Percentiles rank a stretch among this genome's conserved stretches.
Conservation (phyloP, 1,140 invertebrate genomes). For the Zaprionus ornatus region DNA sequence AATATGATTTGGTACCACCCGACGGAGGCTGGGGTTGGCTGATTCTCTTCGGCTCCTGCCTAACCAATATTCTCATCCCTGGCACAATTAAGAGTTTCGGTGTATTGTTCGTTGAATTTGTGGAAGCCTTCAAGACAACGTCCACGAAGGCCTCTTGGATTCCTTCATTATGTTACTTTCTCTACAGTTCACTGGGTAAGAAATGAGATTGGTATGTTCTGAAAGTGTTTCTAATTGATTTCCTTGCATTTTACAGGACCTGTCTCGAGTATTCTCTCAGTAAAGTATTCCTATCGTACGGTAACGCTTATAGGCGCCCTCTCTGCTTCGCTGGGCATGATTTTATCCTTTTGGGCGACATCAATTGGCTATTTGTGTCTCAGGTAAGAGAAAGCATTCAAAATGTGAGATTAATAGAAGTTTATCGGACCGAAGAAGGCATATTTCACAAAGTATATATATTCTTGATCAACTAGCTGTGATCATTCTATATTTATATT, state of each 20-base stretch:
- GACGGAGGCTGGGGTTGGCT: constrained; percentile 93
- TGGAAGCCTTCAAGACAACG: constrained; percentile 89
- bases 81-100: constrained; percentile 94
- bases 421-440: too few relatives aligned
- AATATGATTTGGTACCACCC: constrained; percentile 86
- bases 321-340: constrained; percentile 93
- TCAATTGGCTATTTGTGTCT: constrained; percentile 91
- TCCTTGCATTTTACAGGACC: constrained; percentile 87
- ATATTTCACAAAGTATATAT: too few relatives aligned
- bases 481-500: not conserved
- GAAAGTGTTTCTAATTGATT: not conserved
- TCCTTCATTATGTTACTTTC: constrained; percentile 92
- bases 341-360: constrained; percentile 92
- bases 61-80: constrained; percentile 93
- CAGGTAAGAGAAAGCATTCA: constrained; percentile 85
- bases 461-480: too few relatives aligned
- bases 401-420: too few relatives aligned
- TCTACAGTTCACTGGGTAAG: constrained; percentile 93
- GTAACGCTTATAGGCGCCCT: constrained; percentile 94
- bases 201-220: not conserved
- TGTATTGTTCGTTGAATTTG: constrained; percentile 91
- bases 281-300: constrained; percentile 95
- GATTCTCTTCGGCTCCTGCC: constrained; percentile 90
- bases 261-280: constrained; percentile 94
- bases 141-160: constrained; percentile 92